Base-by-base conservation (phyloP, 2,113 vertebrate genomes). In the Rafetus swinhoei region DNA sequence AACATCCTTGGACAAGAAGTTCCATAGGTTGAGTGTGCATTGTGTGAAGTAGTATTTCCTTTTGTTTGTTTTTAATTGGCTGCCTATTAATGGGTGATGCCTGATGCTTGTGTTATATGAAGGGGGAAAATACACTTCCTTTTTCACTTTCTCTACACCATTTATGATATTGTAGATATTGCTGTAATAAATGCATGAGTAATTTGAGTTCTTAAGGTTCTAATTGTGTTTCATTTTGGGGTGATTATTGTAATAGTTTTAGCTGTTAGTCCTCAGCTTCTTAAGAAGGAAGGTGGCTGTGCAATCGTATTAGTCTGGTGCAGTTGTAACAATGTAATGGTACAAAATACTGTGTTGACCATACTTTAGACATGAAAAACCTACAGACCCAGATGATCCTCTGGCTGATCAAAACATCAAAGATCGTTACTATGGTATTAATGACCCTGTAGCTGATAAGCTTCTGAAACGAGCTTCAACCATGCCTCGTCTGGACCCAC, bases 371-470 rank as follows among this genome's bases (percentile, higher is more conserved):
- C 99, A 99, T 0, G 99, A 99, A 97, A 99, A 99, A 86, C 99
- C 99, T 79, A 99, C 99, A 27, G 99, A 99, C 95, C 99, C 99
- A 5, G 99, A 99, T 1, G 99, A 99, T 85, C 99, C 99, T 4
- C 98, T 99, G 83, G 99, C 99, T 24, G 99, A 99, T 97, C 99
- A 99, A 96, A 99, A 99, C 95, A 99, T 99, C 84, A 99, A 99
- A 94, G 99, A 99, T 95, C 98, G 99, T 92, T 99, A 99, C 90
- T 99, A 99, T 50, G 99, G 99, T 50, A 99, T 99, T 91, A 99
- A 99, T 52, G 99, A 99, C 90, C 99, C 99, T 0, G 99, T 99
- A 24, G 99, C 99, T 87, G 99, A 99, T 97, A 99, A 99, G 94
- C 98, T 99, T 79, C 98, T 99, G 86, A 99, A 99, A 93, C 97